phyloP scores from a whole-genome alignment of 2,888 invertebrate genomes.

The Aricia artaxerxes region DNA sequence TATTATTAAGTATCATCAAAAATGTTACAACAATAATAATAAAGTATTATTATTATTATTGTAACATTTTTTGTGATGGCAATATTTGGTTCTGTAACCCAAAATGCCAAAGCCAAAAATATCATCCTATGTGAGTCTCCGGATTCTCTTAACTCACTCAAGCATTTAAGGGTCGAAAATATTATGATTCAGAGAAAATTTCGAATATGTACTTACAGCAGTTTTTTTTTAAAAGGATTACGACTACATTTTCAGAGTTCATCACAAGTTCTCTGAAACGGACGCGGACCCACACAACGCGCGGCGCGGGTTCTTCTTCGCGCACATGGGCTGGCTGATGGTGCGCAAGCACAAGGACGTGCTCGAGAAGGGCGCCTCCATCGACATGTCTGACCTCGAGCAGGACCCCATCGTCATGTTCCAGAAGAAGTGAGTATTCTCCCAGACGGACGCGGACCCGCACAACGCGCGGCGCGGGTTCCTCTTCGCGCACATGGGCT shows the following conservation, averaged over 20 bases:
- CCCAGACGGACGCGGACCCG: conserved; percentile 94
- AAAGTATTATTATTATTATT: no score
- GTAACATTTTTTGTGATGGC: no score
- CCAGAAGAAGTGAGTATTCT: conserved; percentile 77
- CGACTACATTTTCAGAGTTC: conserved; percentile 76
- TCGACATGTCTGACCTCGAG: conserved; percentile 93
- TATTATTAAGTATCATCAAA: no score
- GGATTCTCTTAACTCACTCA: no score
- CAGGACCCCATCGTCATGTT: conserved; percentile 91
- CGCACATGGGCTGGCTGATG: conserved; percentile 97
- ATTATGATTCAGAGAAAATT: no score
- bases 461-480: conserved; percentile 94
- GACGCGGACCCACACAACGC: conserved; percentile 96
- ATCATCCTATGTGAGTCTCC: no score
- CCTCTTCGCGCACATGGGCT: conserved; percentile 97
- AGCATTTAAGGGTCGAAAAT: no score
- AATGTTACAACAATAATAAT: no score
- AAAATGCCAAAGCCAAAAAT: no score
- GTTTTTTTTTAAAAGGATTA: no score
- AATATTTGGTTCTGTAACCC: background rate
- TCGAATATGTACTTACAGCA: no score
- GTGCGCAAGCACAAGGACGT: conserved; percentile 94
- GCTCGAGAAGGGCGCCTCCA: conserved; percentile 87
- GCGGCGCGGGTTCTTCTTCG: conserved; percentile 94
- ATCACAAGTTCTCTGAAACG: conserved; percentile 94